Evolutionary conservation across 2,113 vertebrate species (phyloP).

Genomic region (Acrocephalus kingi): DNA sequence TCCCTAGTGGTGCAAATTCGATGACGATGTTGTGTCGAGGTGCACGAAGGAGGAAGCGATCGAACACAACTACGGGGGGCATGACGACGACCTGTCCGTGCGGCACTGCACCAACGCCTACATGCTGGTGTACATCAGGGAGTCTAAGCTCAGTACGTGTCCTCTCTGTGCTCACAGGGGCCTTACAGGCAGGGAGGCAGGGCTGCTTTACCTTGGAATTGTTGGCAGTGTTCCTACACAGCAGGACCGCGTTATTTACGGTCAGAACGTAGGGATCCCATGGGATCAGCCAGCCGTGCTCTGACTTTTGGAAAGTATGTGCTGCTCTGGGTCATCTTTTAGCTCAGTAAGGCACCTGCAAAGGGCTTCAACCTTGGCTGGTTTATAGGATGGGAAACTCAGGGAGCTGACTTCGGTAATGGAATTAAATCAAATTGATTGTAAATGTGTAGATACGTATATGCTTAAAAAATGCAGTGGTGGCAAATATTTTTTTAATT

Average conservation of each 20-base stretch:
- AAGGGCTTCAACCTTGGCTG: neutral
- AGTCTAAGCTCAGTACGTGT: conserved; percentile 93
- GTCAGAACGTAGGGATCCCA: accelerated
- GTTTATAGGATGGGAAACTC: neutral
- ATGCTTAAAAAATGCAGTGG: neutral
- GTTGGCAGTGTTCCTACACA: neutral
- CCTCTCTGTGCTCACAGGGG: neutral
- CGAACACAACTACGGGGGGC: conserved; percentile 97
- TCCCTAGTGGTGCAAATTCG: conserved; percentile 96
- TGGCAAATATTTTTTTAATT: neutral
- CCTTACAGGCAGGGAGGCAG: accelerated
- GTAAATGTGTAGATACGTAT: neutral
- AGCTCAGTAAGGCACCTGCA: neutral
- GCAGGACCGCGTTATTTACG: accelerated
- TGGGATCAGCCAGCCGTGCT: neutral
- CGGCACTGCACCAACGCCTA: conserved; percentile 98
- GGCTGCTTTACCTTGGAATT: neutral
- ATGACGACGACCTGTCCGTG: conserved; percentile 95
- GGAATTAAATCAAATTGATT: neutral
- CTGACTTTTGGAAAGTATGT: accelerated
- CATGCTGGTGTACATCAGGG: conserved; percentile 98
- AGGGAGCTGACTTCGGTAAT: neutral
- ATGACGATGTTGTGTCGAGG: conserved; percentile 95
- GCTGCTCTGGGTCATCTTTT: neutral
- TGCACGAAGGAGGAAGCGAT: conserved; percentile 99